A percentile compares a stretch with the other conserved stretches of the same genome.
Evolutionary conservation across 2,797 vertebrate species (phyloP).

Genomic region (Oreochromis mossambicus): DNA sequence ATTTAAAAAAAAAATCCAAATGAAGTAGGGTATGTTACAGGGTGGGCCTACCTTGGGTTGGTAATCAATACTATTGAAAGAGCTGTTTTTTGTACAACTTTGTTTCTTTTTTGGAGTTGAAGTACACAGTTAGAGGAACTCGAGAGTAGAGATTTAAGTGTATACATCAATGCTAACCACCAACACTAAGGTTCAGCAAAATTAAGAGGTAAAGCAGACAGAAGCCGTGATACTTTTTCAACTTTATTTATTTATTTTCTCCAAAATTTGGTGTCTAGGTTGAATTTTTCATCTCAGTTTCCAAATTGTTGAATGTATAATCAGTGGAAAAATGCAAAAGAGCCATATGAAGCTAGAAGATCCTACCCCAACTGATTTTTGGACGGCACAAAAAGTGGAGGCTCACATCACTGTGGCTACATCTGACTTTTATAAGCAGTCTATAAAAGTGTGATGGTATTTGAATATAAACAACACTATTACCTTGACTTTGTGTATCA

Average conservation of each 20-base stretch:
- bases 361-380: not conserved
- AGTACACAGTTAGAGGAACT: not conserved
- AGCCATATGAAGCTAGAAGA: not conserved
- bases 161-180: not conserved
- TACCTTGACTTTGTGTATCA: not conserved
- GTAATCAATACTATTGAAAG: not conserved
- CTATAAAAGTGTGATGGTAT: not conserved
- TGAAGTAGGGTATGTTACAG: not conserved
- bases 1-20: not conserved
- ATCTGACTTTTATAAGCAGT: not conserved
- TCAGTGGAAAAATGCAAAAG: not conserved
- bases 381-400: not conserved
- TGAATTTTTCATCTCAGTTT: not conserved
- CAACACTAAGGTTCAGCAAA: not conserved
- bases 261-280: not conserved
- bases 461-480: not conserved
- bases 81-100: not conserved
- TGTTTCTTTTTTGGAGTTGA: not conserved
- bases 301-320: not conserved
- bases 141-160: not conserved
- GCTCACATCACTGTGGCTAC: not conserved
- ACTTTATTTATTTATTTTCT: not conserved
- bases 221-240: not conserved
- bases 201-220: not conserved
- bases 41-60: not conserved